A percentile compares a stretch with the other conserved stretches of the same genome.
phyloP scores from a whole-genome alignment of 2,797 vertebrate species.

The Phoxinus dragarum region DNA sequence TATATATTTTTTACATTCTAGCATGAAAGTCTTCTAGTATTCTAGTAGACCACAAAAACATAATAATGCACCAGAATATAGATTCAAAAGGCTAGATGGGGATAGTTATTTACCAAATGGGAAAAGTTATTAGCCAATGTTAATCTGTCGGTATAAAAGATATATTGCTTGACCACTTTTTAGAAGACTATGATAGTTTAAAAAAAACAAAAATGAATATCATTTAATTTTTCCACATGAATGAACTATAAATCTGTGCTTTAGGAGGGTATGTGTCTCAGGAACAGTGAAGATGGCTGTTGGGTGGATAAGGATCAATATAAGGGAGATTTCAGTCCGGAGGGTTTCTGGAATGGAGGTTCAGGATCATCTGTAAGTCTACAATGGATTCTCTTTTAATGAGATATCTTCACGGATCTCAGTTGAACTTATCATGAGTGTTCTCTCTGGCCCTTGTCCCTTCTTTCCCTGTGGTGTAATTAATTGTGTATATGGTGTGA shows the following conservation, averaged over 20 bases:
- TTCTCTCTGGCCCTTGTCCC: background rate
- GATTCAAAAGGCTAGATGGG: background rate
- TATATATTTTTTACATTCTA: background rate
- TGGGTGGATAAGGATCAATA: conserved; percentile 73
- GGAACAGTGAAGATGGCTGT: conserved; percentile 81
- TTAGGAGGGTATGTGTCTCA: conserved; percentile 78
- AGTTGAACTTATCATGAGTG: conserved; percentile 15
- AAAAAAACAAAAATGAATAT: background rate
- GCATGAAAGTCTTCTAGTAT: background rate
- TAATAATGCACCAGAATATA: background rate
- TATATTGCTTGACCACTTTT: background rate
- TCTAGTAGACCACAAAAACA: background rate
- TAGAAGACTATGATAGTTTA: background rate
- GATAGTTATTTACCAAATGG: background rate
- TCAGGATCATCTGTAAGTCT: conserved; percentile 84
- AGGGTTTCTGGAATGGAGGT: conserved; percentile 82
- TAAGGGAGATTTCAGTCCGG: conserved; percentile 80
- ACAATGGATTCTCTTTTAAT: background rate
- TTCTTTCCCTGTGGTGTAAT: background rate
- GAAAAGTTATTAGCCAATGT: background rate
- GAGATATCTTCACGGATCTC: background rate
- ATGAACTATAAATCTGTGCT: conserved; percentile 32
- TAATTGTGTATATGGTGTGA: conserved; percentile 16
- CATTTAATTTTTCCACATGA: background rate
- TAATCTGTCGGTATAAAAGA: background rate